Base-by-base conservation (phyloP, 2,113 vertebrate genomes). In the Gallinago paraguaiae region DNA sequence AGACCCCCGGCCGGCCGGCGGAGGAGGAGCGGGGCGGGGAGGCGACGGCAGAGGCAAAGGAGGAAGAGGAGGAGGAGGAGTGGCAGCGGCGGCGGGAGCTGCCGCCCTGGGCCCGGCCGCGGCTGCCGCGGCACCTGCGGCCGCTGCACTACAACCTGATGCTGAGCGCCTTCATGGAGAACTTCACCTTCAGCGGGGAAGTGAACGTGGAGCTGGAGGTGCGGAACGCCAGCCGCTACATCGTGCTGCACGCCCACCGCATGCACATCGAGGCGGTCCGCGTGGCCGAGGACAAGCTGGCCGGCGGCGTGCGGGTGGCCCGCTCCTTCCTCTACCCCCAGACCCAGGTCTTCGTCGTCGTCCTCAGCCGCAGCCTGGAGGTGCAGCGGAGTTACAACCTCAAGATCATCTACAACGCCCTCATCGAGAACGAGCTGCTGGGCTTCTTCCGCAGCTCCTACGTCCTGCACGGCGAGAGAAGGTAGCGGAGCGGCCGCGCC, bases 401-500 rank as follows among this genome's bases (percentile, higher is more conserved):
- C 68, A 99, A 99, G 97, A 96, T 99, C 70, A 98, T 98, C 96
- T 99, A 98, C 88, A 98, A 98, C 60, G 99, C 98, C n/a, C 97
- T 98, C 92, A 99, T 99, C 37, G 98, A 99, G 94, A 98, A 99
- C 76, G 99, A 99, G 95, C 98, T 99, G 75, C 96, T 99, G 74
- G 99, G 99, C 69, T 99, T 99, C 97, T 99, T 99, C 98, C 98
- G 99, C 91, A 99, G 99, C 97, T 99, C 99, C 24, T 99, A 99
- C 95, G 98, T 98, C 85, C 96, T 99, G 85, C 97, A 99, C 63
- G 98, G 98, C 84, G 99, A 99, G 96, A 98, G 97, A 98, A 99
- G 99, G 99, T 99, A 98, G 48, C 57, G 68, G 41, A 59, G 19
- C 63, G 57, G 15, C 67, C 41, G 60, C 63, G 59, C 68, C 45